A percentile compares a stretch with the other conserved stretches of the same genome.
Evolutionary conservation across 1,140 invertebrate genomes (phyloP).

Genomic region (Sitophilus oryzae): DNA sequence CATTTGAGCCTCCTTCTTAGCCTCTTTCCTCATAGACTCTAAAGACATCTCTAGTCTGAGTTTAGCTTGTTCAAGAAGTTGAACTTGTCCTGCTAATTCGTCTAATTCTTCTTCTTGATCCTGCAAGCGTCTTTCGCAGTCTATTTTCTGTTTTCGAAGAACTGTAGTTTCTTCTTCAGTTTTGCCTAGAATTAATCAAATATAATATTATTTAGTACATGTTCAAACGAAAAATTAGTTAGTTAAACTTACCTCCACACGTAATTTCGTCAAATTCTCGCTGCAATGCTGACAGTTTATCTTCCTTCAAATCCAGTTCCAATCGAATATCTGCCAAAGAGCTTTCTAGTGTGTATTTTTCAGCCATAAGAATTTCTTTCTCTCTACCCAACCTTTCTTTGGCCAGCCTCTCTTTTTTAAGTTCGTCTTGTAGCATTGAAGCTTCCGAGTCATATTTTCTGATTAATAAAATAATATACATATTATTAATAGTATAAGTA

Average conservation of each 20-base stretch:
- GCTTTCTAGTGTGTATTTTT: slow-evolving; percentile 83
- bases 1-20: slow-evolving; percentile 78
- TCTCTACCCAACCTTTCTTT: slow-evolving; percentile 78
- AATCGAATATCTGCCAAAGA: slow-evolving; percentile 72
- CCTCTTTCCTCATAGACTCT: slow-evolving; percentile 85
- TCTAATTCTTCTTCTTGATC: slow-evolving; percentile 95
- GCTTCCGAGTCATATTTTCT: slow-evolving; percentile 87
- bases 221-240: too few relatives aligned
- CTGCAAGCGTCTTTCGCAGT: slow-evolving; percentile 77
- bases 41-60: slow-evolving; percentile 82
- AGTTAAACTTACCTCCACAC: slow-evolving; percentile 58
- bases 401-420: slow-evolving; percentile 68
- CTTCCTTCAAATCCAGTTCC: slow-evolving; percentile 82
- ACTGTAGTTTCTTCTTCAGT: slow-evolving; percentile 81
- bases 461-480: background rate
- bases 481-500: too few relatives aligned
- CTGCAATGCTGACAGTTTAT: slow-evolving; percentile 68
- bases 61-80: slow-evolving; percentile 82
- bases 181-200: slow-evolving; percentile 43
- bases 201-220: too few relatives aligned
- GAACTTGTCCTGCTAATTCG: slow-evolving; percentile 84
- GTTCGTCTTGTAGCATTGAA: slow-evolving; percentile 73
- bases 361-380: slow-evolving; percentile 72
- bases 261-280: slow-evolving; percentile 80
- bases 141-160: slow-evolving; percentile 76